phyloP scores from a whole-genome alignment of 2,888 invertebrate species.

The Hyles lineata region DNA sequence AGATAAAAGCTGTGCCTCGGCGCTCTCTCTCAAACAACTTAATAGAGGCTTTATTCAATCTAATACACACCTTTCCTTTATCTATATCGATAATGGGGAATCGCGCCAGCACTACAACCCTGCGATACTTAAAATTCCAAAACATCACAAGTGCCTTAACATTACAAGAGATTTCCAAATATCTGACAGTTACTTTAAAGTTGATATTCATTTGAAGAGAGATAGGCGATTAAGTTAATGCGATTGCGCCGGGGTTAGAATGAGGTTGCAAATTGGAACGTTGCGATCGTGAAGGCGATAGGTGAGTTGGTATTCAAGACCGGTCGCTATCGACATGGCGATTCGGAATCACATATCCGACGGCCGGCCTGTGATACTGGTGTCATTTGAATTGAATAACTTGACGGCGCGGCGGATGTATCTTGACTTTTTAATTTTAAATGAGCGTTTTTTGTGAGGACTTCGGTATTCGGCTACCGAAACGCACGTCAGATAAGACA shows the following conservation, averaged over 20 bases:
- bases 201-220: background rate
- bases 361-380: conserved; percentile 65
- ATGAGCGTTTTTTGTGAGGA: conserved; percentile 33
- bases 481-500: too few species aligned
- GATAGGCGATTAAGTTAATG: conserved; percentile 40
- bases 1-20: conserved; percentile 25
- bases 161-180: background rate
- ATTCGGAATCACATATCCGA: conserved; percentile 65
- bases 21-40: conserved; percentile 56
- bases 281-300: conserved; percentile 54
- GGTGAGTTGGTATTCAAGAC: conserved; percentile 65
- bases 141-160: background rate
- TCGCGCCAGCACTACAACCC: conserved; percentile 65
- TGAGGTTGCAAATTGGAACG: conserved; percentile 64
- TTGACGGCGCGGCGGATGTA: conserved; percentile 50
- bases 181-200: background rate
- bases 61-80: conserved; percentile 68
- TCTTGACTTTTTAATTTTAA: conserved; percentile 54
- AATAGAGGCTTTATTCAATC: conserved; percentile 67
- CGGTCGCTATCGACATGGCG: conserved; percentile 62
- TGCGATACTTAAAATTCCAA: conserved; percentile 16
- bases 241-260: conserved; percentile 56
- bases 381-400: conserved; percentile 69
- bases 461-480: background rate
- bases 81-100: conserved; percentile 72